Evolutionary conservation across 2,797 vertebrate species (phyloP).

Genomic region (Lindbergichthys nudifrons): DNA sequence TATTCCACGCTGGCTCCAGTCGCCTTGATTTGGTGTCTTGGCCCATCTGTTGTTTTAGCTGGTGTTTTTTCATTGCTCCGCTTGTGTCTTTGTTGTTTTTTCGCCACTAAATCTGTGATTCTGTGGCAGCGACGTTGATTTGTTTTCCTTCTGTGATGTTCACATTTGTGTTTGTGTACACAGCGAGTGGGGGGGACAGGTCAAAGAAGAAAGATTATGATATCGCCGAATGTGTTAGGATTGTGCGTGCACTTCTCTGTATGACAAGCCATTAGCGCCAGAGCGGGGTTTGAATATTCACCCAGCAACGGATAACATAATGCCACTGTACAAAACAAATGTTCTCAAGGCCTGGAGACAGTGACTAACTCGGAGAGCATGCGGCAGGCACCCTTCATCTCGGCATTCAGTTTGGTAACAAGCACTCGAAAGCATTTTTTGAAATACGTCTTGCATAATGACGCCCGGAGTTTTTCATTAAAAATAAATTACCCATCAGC

Average conservation of each 20-base stretch:
- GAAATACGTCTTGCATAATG: constrained; percentile 52
- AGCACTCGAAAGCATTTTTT: constrained; percentile 53
- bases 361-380: constrained; percentile 44
- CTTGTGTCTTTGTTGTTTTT: constrained; percentile 71
- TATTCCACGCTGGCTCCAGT: constrained; percentile 49
- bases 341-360: constrained; percentile 44
- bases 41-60: constrained; percentile 77
- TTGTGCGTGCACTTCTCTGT: constrained; percentile 35
- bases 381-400: constrained; percentile 31
- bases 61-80: constrained; percentile 64
- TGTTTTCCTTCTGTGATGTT: constrained; percentile 53
- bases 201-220: constrained; percentile 43
- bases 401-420: constrained; percentile 30
- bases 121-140: constrained; percentile 55
- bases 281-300: constrained; percentile 54
- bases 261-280: constrained; percentile 69
- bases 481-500: constrained; percentile 68
- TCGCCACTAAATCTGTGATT: constrained; percentile 67
- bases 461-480: constrained; percentile 59
- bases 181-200: constrained; percentile 25
- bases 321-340: constrained; percentile 42
- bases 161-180: constrained; percentile 35
- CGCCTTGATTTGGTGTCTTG: constrained; percentile 61
- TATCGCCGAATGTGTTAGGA: constrained; percentile 27
- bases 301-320: constrained; percentile 46